phyloP scores from a whole-genome alignment of 2,113 vertebrate species.

The Heterocephalus glaber region DNA sequence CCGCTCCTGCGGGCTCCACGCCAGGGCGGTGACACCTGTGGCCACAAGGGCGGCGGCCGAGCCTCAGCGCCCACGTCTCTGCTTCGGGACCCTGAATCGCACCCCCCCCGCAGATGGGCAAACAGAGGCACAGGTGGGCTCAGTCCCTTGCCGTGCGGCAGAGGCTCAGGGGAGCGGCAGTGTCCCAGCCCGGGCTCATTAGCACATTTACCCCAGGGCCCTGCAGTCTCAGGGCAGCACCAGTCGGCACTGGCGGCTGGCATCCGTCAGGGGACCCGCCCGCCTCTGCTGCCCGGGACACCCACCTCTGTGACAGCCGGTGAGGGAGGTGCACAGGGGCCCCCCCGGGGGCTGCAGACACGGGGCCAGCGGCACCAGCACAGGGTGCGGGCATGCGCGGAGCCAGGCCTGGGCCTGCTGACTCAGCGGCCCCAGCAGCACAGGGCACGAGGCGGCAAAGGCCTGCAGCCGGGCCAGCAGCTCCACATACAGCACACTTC shows the following conservation, averaged over 20 bases:
- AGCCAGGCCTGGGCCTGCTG: slow-evolving; percentile 87
- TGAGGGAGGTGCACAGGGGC: slow-evolving; percentile 82
- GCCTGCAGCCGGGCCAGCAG: slow-evolving; percentile 85
- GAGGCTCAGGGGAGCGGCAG: background rate
- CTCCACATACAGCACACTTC: slow-evolving; percentile 85
- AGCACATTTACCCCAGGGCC: background rate
- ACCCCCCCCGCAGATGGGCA: background rate
- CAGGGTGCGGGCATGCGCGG: slow-evolving; percentile 79
- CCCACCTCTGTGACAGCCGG: slow-evolving; percentile 84
- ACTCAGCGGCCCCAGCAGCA: slow-evolving; percentile 86
- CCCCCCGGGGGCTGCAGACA: slow-evolving; percentile 89
- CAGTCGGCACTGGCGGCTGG: background rate
- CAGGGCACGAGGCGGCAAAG: slow-evolving; percentile 76
- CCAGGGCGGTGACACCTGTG: slow-evolving; percentile 84
- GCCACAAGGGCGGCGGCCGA: background rate
- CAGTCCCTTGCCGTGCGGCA: background rate
- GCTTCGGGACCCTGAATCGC: accelerated
- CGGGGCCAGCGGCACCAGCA: slow-evolving; percentile 85
- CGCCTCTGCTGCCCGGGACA: background rate
- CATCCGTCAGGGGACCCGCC: background rate
- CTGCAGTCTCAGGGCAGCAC: background rate
- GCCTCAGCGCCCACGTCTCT: accelerated
- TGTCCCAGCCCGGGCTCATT: background rate
- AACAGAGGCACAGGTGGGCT: background rate
- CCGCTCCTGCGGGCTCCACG: slow-evolving; percentile 78